These are phyloP conservation scores for Aphodius sticticus DNA, from an alignment of 2,888 invertebrate genomes.

Conservation along the genomic window DNA sequence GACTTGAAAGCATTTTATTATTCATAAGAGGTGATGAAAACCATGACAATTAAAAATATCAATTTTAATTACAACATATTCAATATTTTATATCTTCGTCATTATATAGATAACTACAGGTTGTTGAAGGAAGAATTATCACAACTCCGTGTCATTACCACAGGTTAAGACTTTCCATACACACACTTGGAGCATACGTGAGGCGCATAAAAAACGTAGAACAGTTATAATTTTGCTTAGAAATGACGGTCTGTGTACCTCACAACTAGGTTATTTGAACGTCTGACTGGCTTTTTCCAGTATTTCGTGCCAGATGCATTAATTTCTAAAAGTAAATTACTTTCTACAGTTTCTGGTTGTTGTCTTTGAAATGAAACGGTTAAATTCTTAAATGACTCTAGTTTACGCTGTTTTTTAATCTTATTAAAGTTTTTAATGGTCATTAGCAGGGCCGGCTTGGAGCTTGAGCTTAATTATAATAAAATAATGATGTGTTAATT, in stretches of 20 bases:
- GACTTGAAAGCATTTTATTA: neutral
- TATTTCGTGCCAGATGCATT: neutral
- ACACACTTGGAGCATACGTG: neutral
- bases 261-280: conserved; percentile 4
- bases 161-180: neutral
- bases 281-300: neutral
- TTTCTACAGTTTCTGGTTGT: neutral
- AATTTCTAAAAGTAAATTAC: neutral
- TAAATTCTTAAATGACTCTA: too few species aligned
- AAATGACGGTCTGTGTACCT: neutral
- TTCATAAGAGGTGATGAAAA: neutral
- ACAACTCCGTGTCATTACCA: neutral
- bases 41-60: neutral
- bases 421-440: too few species aligned
- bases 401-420: too few species aligned
- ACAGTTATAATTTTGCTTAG: neutral
- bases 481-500: too few species aligned
- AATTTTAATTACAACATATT: neutral
- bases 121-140: neutral
- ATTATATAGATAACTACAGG: too few species aligned
- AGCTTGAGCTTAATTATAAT: too few species aligned
- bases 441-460: too few species aligned
- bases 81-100: neutral
- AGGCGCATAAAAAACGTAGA: neutral
- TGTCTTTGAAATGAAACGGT: neutral